Evolutionary conservation across 2,888 invertebrate species (phyloP), one percentile per base, ranked within the genome.

Genomic region (Drosophila nr. medialis): DNA sequence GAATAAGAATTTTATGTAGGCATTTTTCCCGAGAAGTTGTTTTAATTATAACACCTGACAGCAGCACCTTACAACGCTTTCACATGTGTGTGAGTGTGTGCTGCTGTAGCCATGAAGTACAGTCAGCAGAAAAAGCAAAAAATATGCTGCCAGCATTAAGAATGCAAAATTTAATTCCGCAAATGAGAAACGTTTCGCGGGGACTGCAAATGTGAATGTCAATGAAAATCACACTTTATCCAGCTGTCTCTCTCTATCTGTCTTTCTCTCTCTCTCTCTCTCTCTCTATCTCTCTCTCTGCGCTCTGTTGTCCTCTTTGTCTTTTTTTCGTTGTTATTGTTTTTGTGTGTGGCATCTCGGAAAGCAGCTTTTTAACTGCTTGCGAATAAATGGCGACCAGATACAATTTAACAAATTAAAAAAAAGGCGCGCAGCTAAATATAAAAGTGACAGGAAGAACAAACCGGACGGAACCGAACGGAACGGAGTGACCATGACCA

Each of bases 361-460:
- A 29, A 24, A n/a, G 36, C 36, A 29, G 66, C 61, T 42, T 53
- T 61, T 72, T 53, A 53, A 54, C 56, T 36, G 40, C 38, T 29
- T 67, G 61, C 36, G 53, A 34, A 58, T 66, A 73, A 71, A 64
- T 70, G 54, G 60, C 58, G 34, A 66, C 67, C 82, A 87, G 74
- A 72, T 69, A 86, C 88, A 88, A 88, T 88, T 86, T 81, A 83
- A 81, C 65, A 88, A 88, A 86, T 86, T 86, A 85, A 83, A 84
- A 83, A 29, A 45, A 45, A 45, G 15, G 64, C 49, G 55, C 68
- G 45, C 42, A 48, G 62, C 51, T 21, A 60, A 61, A 51, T 42
- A 51, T 30, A 64, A 58, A 67, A 18, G 38, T 58, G 55, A 48
- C 65, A 48, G 72, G 63, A 71, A 53, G 61, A 69, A 48, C 72